phyloP scores from a whole-genome alignment of 2,113 vertebrate genomes.

The Corynorhinus townsendii region DNA sequence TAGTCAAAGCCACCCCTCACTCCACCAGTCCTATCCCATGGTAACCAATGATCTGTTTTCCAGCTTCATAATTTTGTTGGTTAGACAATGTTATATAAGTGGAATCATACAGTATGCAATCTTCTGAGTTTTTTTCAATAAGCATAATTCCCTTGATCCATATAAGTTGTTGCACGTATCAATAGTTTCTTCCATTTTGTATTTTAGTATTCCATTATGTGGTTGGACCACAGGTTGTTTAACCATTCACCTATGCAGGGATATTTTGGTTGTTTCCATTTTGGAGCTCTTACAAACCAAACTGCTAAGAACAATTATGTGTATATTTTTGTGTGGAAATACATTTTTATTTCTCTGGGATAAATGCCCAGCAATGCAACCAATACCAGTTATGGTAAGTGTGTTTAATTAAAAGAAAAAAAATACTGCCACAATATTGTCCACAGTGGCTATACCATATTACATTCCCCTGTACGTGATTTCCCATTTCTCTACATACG shows the following conservation, averaged over 20 bases:
- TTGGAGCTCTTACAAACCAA: not conserved
- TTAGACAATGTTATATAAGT: not conserved
- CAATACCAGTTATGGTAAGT: not conserved
- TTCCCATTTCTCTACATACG: not conserved
- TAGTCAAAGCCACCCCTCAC: not conserved
- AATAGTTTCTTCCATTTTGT: not conserved
- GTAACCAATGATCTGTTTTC: not conserved
- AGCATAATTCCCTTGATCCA: not conserved
- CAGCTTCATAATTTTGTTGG: not conserved
- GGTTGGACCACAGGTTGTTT: not conserved
- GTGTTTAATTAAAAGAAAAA: not conserved
- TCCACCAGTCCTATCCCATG: not conserved
- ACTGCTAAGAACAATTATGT: not conserved
- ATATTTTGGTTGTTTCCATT: not conserved
- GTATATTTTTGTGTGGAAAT: not conserved
- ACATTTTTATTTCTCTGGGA: not conserved
- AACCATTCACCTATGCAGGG: not conserved
- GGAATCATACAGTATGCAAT: not conserved
- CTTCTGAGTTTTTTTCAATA: not conserved
- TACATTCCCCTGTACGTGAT: not conserved
- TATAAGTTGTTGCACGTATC: not conserved
- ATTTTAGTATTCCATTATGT: not conserved
- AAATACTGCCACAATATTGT: not conserved
- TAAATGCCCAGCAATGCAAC: not conserved
- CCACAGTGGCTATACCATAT: not conserved